Evolutionary conservation across 2,888 invertebrate genomes (phyloP).

Genomic region (Plebejus anna): DNA sequence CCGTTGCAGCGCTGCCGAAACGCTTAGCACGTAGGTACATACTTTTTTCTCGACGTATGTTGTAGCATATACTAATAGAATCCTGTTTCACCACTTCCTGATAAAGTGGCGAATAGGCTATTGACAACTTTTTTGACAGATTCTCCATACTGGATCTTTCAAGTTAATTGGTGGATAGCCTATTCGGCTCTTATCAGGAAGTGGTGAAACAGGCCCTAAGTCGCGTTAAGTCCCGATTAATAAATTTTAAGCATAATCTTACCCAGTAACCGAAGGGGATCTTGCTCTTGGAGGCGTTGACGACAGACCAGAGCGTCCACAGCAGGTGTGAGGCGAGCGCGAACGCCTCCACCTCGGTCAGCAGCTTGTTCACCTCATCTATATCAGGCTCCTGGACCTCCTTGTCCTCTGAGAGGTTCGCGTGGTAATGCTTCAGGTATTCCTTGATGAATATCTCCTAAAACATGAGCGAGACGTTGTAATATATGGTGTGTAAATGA

Average conservation of each 20-base stretch:
- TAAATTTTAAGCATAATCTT: constrained; percentile 47
- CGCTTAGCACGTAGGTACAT: too few relatives aligned
- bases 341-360: constrained; percentile 90
- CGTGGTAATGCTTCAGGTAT: constrained; percentile 60
- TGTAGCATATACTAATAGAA: too few relatives aligned
- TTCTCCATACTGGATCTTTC: too few relatives aligned
- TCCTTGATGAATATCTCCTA: constrained; percentile 81
- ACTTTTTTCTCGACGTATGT: too few relatives aligned
- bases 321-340: constrained; percentile 94
- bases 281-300: constrained; percentile 91
- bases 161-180: too few relatives aligned
- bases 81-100: too few relatives aligned
- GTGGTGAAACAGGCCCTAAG: too few relatives aligned
- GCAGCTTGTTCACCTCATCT: constrained; percentile 81
- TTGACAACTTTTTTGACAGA: too few relatives aligned
- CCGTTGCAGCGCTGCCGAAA: too few relatives aligned
- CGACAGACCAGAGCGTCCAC: constrained; percentile 96
- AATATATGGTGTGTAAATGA: background rate
- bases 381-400: constrained; percentile 52
- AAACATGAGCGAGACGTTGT: constrained; percentile 29
- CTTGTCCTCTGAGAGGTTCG: constrained; percentile 45
- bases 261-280: constrained; percentile 98
- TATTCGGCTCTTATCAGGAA: too few relatives aligned
- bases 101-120: too few relatives aligned
- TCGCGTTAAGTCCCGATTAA: too few relatives aligned